A percentile compares a stretch with the other conserved stretches of the same genome.
phyloP scores from a whole-genome alignment of 2,113 vertebrate genomes.

The Acinonyx jubatus region DNA sequence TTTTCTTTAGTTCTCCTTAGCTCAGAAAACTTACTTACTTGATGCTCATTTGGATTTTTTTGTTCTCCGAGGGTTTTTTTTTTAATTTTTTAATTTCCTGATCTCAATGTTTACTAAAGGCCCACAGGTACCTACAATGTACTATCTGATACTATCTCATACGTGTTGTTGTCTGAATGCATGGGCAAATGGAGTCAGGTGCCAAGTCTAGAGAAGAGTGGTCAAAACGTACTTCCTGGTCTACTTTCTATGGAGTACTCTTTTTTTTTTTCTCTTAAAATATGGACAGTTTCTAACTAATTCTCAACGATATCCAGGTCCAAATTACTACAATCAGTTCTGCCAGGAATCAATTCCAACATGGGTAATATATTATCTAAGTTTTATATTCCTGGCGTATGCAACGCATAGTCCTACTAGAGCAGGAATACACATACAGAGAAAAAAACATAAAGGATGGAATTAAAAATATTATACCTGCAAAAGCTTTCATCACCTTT shows the following conservation, averaged over 20 bases:
- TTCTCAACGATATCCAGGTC: background rate
- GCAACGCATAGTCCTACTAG: background rate
- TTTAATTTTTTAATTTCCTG: background rate
- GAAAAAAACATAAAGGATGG: background rate
- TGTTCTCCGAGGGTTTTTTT: background rate
- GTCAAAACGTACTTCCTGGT: background rate
- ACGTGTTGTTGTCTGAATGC: background rate
- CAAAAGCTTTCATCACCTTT: background rate
- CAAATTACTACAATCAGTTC: background rate
- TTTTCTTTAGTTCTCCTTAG: conserved; percentile 27
- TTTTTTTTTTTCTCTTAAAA: background rate
- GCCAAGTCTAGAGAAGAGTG: background rate
- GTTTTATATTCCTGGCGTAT: background rate
- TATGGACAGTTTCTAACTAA: background rate
- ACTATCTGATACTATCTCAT: background rate
- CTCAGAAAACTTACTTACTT: conserved; percentile 35
- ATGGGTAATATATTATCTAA: background rate
- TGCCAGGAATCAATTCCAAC: background rate
- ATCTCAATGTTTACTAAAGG: background rate
- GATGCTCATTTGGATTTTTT: background rate
- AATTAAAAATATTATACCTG: background rate
- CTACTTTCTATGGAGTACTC: background rate
- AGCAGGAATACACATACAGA: background rate
- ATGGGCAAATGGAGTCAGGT: background rate
- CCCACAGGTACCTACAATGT: background rate